A percentile compares a stretch with the other conserved stretches of the same genome.
phyloP scores from a whole-genome alignment of 2,113 vertebrate genomes.

The Tautogolabrus adspersus region DNA sequence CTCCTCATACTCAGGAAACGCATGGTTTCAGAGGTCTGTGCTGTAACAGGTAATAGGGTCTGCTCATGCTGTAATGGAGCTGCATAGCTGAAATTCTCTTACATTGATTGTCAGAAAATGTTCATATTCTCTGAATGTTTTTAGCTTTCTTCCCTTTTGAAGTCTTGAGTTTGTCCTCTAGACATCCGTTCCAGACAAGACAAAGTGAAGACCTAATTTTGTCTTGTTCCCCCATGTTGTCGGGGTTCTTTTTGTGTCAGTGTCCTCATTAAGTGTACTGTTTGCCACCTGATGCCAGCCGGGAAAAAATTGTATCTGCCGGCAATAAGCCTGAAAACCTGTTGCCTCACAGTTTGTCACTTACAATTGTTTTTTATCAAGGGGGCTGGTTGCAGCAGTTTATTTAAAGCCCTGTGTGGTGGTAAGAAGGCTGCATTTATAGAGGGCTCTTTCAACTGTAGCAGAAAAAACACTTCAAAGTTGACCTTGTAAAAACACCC shows the following conservation, averaged over 20 bases:
- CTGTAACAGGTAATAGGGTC: slow-evolving; percentile 20
- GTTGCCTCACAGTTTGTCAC: slow-evolving; percentile 18
- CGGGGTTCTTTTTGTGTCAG: slow-evolving; percentile 26
- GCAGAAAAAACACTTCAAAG: neutral
- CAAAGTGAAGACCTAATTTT: neutral
- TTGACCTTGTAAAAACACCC: slow-evolving; percentile 5
- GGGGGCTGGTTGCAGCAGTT: neutral
- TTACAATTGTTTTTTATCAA: slow-evolving; percentile 33
- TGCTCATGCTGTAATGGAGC: neutral
- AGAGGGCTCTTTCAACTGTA: neutral
- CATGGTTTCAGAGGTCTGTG: slow-evolving; percentile 3
- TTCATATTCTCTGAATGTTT: slow-evolving; percentile 1
- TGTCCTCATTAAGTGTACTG: slow-evolving; percentile 51
- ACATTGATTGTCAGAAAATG: neutral
- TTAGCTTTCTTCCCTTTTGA: neutral
- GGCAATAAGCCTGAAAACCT: slow-evolving; percentile 50
- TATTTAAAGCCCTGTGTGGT: neutral
- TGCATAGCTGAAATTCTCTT: neutral
- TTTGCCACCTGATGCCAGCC: slow-evolving; percentile 52
- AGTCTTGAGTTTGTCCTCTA: neutral
- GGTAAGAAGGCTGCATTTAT: neutral
- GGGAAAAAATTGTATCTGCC: slow-evolving; percentile 43
- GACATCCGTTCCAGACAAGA: neutral
- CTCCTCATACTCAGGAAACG: neutral
- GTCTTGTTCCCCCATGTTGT: slow-evolving; percentile 10